Conservation (phyloP, 2,113 vertebrate species). For the Onychostruthus taczanowskii region DNA sequence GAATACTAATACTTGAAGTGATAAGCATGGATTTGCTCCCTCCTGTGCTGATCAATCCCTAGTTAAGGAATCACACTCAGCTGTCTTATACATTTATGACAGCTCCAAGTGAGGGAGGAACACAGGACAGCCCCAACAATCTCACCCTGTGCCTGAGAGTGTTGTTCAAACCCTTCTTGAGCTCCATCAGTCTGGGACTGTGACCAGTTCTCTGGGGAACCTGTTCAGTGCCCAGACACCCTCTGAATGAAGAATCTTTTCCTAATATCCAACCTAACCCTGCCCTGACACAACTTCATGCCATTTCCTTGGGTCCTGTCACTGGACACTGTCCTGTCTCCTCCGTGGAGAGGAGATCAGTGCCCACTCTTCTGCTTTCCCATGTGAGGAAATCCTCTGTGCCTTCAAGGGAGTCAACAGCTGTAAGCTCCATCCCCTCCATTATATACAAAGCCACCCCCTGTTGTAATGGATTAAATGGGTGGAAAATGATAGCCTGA, state of each 20-base stretch:
- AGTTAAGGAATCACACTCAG: background rate
- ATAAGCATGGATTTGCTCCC: background rate
- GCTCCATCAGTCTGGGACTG: background rate
- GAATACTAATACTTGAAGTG: background rate
- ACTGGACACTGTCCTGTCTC: too few relatives aligned
- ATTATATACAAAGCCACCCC: background rate
- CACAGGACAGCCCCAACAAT: background rate
- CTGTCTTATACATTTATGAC: background rate
- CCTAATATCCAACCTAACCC: background rate
- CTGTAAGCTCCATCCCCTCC: background rate
- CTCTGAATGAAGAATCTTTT: background rate
- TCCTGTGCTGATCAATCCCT: background rate
- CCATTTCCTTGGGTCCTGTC: background rate
- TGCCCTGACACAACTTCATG: background rate
- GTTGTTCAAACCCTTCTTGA: fast-evolving
- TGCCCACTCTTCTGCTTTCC: background rate
- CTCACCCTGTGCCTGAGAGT: background rate
- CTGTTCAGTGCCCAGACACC: background rate
- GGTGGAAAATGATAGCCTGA: background rate
- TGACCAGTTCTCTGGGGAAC: background rate
- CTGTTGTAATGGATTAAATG: background rate
- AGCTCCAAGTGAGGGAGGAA: background rate
- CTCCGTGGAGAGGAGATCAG: background rate
- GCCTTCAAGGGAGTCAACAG: background rate
- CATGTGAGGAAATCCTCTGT: background rate